phyloP scores from a whole-genome alignment of 2,113 vertebrate genomes.

The Nannobrachium achirus region DNA sequence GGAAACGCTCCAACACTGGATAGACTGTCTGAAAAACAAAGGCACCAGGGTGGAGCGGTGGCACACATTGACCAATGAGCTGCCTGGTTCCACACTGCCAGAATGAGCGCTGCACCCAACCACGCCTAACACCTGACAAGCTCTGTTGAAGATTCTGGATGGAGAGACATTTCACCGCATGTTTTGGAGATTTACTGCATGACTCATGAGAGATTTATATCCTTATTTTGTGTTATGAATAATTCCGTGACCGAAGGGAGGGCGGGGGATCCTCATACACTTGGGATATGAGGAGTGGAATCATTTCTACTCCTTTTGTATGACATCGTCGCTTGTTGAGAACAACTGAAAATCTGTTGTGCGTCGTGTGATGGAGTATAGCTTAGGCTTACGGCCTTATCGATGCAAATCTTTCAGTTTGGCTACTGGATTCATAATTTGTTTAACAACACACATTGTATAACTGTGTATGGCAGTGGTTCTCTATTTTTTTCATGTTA shows the following conservation, averaged over 20 bases:
- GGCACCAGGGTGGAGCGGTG: constrained; percentile 86
- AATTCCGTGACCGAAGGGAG: constrained; percentile 20
- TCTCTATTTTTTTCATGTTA: too few species aligned
- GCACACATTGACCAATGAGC: constrained; percentile 90
- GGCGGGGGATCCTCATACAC: too few species aligned
- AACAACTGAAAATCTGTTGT: too few species aligned
- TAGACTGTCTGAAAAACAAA: constrained; percentile 86
- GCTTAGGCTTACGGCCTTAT: too few species aligned
- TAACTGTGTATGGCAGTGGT: too few species aligned
- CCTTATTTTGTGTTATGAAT: constrained; percentile 48
- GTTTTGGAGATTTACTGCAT: constrained; percentile 62
- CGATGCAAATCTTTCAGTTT: too few species aligned
- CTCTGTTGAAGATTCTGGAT: constrained; percentile 17
- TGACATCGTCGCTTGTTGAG: too few species aligned
- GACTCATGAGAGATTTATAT: constrained; percentile 50
- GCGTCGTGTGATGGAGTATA: too few species aligned
- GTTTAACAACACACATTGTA: too few species aligned
- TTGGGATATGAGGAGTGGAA: too few species aligned
- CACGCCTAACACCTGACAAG: constrained; percentile 10
- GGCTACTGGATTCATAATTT: too few species aligned
- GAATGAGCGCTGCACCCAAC: constrained; percentile 59
- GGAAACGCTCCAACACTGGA: constrained; percentile 87
- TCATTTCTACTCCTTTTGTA: too few species aligned
- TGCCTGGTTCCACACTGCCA: constrained; percentile 81
- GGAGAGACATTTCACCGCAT: constrained; percentile 46